These are phyloP conservation scores for Festucalex cinctus DNA, from an alignment of 2,113 vertebrate species.

Conservation along the genomic window DNA sequence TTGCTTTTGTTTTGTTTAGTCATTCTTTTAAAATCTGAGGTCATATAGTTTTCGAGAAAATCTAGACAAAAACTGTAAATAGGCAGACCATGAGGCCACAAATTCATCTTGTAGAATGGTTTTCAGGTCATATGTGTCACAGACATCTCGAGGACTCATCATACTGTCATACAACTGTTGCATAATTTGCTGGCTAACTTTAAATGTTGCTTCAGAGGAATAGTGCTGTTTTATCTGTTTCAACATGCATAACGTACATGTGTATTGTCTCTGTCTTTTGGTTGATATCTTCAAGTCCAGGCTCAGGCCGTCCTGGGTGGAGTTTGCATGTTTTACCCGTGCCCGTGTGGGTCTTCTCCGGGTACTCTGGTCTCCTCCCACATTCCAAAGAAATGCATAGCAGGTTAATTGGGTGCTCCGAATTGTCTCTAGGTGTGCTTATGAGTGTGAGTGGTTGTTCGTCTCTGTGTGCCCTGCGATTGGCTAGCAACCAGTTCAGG, in stretches of 20 bases:
- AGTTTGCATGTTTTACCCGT: no score
- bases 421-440: no score
- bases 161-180: neutral
- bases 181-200: neutral
- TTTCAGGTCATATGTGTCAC: neutral
- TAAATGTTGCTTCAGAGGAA: neutral
- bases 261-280: neutral
- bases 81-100: neutral
- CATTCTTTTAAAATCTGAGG: neutral
- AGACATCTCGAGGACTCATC: neutral
- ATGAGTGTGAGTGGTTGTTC: no score
- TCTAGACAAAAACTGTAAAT: neutral
- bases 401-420: no score
- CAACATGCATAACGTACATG: neutral
- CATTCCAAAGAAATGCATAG: no score
- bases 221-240: neutral
- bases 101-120: conserved; percentile 2
- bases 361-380: no score
- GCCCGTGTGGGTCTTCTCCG: no score
- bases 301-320: no score
- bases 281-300: neutral
- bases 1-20: neutral
- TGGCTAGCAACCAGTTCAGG: no score
- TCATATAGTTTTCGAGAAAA: conserved; percentile 1
- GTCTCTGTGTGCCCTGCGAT: no score